Conservation (phyloP, 2,113 vertebrate genomes). For the Periophthalmus modestus region DNA sequence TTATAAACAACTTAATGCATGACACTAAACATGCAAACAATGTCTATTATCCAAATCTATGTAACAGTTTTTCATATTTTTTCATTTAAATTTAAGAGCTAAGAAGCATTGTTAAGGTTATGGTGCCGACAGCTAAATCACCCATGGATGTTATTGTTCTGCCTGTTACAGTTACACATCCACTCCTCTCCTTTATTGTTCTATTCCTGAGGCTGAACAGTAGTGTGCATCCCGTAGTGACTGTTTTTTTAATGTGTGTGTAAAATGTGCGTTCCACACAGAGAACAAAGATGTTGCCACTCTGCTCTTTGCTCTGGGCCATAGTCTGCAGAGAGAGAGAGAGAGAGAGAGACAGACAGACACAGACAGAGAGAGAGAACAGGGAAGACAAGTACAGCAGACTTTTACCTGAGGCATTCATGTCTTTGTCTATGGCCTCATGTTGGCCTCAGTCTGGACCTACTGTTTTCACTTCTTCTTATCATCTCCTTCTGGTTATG, state of each 20-base stretch:
- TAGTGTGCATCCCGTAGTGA: slow-evolving; percentile 7
- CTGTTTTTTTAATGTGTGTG: slow-evolving; percentile 14
- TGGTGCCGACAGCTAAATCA: too few relatives aligned
- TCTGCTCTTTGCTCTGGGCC: slow-evolving; percentile 39
- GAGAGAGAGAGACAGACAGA: slow-evolving; percentile 6
- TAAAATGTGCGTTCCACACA: slow-evolving; percentile 33
- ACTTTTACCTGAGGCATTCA: slow-evolving; percentile 37
- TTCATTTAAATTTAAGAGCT: too few relatives aligned
- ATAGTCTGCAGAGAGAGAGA: slow-evolving; percentile 32
- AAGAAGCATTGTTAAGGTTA: too few relatives aligned
- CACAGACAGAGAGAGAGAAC: neutral
- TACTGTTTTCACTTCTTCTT: neutral
- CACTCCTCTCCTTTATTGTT: slow-evolving; percentile 10
- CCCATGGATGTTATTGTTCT: neutral
- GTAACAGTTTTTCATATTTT: too few relatives aligned
- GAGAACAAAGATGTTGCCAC: slow-evolving; percentile 53
- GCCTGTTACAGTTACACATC: neutral
- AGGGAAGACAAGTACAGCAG: slow-evolving; percentile 10
- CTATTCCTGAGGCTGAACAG: slow-evolving; percentile 11
- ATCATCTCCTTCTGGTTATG: neutral
- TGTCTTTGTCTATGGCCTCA: slow-evolving; percentile 16
- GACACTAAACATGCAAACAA: too few relatives aligned
- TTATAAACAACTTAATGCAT: too few relatives aligned
- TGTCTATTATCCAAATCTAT: too few relatives aligned
- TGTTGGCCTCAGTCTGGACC: slow-evolving; percentile 16